These are phyloP conservation scores for Poeciliopsis retropinna DNA, from an alignment of 2,113 vertebrate genomes.

Conservation along the genomic window DNA sequence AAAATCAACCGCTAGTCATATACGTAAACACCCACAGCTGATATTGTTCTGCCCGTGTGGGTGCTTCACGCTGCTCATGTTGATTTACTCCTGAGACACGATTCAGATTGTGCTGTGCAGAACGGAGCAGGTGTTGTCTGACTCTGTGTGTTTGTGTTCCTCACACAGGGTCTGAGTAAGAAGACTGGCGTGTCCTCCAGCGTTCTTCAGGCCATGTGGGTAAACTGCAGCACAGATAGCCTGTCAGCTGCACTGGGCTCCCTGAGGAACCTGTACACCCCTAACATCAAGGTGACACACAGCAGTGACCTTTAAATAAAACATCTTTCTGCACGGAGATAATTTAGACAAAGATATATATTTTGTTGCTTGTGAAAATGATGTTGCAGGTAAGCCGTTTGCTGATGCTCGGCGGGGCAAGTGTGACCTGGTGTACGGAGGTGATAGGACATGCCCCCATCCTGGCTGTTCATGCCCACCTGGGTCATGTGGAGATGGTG, in stretches of 20 bases:
- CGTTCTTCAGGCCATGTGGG: slow-evolving; percentile 95
- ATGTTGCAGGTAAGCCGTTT: slow-evolving; percentile 91
- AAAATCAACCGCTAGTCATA: background rate
- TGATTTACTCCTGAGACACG: slow-evolving; percentile 35
- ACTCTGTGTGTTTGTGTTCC: slow-evolving; percentile 7
- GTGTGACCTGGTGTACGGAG: slow-evolving; percentile 93
- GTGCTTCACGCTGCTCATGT: slow-evolving; percentile 28
- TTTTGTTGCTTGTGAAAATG: background rate
- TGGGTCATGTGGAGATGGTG: slow-evolving; percentile 93
- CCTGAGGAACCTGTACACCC: slow-evolving; percentile 96
- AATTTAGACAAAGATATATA: too few species aligned
- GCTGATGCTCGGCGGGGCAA: slow-evolving; percentile 93
- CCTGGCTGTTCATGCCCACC: slow-evolving; percentile 91
- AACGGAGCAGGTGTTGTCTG: slow-evolving; percentile 69
- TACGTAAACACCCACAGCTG: slow-evolving; percentile 26
- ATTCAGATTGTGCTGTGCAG: slow-evolving; percentile 66
- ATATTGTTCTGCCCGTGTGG: slow-evolving; percentile 29
- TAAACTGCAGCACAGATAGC: slow-evolving; percentile 93
- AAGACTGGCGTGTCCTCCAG: slow-evolving; percentile 95
- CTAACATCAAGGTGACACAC: slow-evolving; percentile 92
- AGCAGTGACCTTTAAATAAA: background rate
- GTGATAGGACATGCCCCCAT: slow-evolving; percentile 93
- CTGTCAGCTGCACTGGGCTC: slow-evolving; percentile 94
- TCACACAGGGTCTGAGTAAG: slow-evolving; percentile 91
- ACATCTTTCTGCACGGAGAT: background rate